Base-by-base conservation (phyloP, 1,140 invertebrate species). In the Macrobrachium nipponense region DNA sequence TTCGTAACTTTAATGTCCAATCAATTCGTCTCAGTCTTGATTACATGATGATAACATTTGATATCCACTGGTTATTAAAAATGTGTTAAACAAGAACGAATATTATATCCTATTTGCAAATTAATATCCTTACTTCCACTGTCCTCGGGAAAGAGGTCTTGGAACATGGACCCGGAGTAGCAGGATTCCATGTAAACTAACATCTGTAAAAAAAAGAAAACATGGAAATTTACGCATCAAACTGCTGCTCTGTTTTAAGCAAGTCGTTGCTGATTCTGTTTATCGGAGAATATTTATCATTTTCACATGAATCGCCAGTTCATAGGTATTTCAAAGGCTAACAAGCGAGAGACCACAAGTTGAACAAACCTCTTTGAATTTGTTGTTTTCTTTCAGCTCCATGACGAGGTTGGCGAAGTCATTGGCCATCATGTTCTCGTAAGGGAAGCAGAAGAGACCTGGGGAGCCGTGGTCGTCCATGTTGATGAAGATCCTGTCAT, bases 121-220 rank as follows among this genome's bases (percentile, higher is more conserved):
- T 10, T 60, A 23, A 61, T 5, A 18, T 23, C 36, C 83, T 86
- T 27, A 86, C 85, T 70, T 27, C 75, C 23, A 18, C 80, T 86
- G 36, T 86, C 85, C 17, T 75, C 3, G 17, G 85, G 85, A 0
- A 94, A 88, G 68, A 85, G 66, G 15, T 92, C 90, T 60, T 93
- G 90, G 91, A 95, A 95, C 93, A 95, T 95, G 1, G 94, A 95
- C 8, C 94, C 94, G 68, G 93, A 94, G 90, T 95, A 93, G 91
- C 94, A 95, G 17, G 94, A 93, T 90, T 95, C 94, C 80, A 95
- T 90, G 90, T 95, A 95, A 72, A 95, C 90, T 14, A 94, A 92
- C 90, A 94, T 89, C 93, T 85, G 58, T 27, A 66, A 70, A 15
- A 23, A 43, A 36, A 66, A 70, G 17, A 44, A 43, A 36, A n/a